Percentiles rank a stretch among this genome's conserved stretches.
Evolutionary conservation across 2,888 invertebrate species (phyloP).

Genomic region (Dicycla oo): DNA sequence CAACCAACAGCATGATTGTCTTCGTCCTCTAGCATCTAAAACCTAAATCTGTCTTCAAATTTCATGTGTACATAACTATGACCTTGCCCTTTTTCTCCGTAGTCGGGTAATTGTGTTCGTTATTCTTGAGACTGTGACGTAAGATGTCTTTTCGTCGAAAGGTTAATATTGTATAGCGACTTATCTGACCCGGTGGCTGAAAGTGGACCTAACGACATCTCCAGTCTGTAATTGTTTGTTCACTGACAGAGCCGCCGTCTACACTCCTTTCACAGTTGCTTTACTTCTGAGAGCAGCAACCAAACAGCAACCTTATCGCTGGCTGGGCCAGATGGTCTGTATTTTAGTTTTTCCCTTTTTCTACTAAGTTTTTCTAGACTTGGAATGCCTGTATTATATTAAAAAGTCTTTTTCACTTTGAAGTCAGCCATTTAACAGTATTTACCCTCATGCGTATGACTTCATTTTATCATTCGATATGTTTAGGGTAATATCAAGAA

Average conservation of each 20-base stretch:
- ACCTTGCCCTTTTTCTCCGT: slow-evolving; percentile 12
- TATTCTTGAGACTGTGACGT: slow-evolving; percentile 41
- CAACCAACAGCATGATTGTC: background rate
- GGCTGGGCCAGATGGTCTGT: background rate
- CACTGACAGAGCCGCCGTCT: background rate
- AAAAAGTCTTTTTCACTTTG: slow-evolving; percentile 37
- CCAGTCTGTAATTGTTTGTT: background rate
- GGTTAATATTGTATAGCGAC: slow-evolving; percentile 26
- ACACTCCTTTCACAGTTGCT: background rate
- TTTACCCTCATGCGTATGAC: slow-evolving; percentile 2
- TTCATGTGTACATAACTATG: background rate
- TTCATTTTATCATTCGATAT: slow-evolving; percentile 14
- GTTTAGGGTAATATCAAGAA: slow-evolving; percentile 11
- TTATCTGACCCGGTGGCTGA: background rate
- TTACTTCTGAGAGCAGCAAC: background rate
- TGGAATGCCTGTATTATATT: slow-evolving; percentile 41
- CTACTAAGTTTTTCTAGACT: slow-evolving; percentile 36
- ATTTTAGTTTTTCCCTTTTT: slow-evolving; percentile 33
- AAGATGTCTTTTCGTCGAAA: slow-evolving; percentile 23
- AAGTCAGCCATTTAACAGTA: background rate
- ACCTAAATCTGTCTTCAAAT: background rate
- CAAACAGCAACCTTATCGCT: background rate
- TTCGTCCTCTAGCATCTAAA: background rate
- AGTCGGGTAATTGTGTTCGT: slow-evolving; percentile 45
- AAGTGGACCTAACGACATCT: background rate